Percentiles rank a stretch among this genome's conserved stretches.
These are phyloP conservation scores for Drosophila malerkotliana DNA, from an alignment of 1,140 invertebrate genomes.

Conservation along the genomic window DNA sequence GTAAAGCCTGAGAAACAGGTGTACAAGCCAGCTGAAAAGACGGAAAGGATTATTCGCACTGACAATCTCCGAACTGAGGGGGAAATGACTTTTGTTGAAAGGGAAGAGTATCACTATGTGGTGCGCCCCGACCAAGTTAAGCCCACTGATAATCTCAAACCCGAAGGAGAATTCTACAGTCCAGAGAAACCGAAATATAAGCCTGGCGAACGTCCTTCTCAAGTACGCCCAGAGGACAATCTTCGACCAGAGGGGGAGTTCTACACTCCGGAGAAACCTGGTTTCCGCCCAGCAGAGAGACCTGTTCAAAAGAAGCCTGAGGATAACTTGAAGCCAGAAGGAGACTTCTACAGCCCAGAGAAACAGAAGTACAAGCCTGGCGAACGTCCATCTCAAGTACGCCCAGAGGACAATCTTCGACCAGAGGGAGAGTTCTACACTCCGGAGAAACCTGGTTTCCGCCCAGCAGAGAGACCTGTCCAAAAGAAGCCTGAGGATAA, in stretches of 20 bases:
- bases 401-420: constrained; percentile 86
- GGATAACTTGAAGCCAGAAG: constrained; percentile 86
- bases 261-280: neutral
- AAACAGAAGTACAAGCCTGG: constrained; percentile 76
- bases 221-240: constrained; percentile 46
- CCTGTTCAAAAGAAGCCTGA: neutral
- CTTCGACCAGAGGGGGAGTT: neutral
- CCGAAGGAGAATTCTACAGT: constrained; percentile 86
- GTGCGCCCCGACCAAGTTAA: constrained; percentile 85
- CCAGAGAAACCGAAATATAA: constrained; percentile 85
- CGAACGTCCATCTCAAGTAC: constrained; percentile 84
- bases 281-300: neutral
- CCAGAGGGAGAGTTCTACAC: constrained; percentile 86
- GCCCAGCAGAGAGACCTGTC: constrained; percentile 78
- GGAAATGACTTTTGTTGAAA: constrained; percentile 84
- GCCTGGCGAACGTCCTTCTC: constrained; percentile 85
- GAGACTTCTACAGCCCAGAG: constrained; percentile 85
- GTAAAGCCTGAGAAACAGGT: constrained; percentile 79
- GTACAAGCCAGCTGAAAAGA: constrained; percentile 85
- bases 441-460: constrained; percentile 59
- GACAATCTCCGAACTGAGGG: constrained; percentile 86
- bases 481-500: constrained; percentile 61
- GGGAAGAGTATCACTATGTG: constrained; percentile 80
- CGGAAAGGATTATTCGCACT: constrained; percentile 85
- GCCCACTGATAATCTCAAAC: constrained; percentile 86